Conservation (phyloP, 1,140 invertebrate genomes). For the Lamellibrachia luymesi region DNA sequence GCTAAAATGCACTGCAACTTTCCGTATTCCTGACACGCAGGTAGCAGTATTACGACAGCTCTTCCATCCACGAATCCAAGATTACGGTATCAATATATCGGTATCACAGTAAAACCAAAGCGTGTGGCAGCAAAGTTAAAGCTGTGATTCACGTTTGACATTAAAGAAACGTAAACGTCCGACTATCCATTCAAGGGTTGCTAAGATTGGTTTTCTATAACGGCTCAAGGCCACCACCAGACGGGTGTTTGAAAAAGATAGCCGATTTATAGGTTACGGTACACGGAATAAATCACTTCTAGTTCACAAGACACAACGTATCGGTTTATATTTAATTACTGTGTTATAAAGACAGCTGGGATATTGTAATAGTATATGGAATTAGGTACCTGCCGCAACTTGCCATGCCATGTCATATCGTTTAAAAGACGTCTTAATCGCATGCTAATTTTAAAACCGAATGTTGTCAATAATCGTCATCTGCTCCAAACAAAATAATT, state of each 20-base stretch:
- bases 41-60: background rate
- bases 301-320: too few relatives aligned
- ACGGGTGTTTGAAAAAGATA: too few relatives aligned
- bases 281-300: too few relatives aligned
- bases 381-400: too few relatives aligned
- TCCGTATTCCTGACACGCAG: background rate
- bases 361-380: too few relatives aligned
- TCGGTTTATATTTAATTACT: too few relatives aligned
- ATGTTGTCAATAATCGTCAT: background rate
- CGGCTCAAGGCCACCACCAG: background rate
- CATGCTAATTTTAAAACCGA: too few relatives aligned
- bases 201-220: background rate
- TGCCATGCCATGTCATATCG: too few relatives aligned
- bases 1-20: background rate
- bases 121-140: background rate
- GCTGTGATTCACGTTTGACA: background rate
- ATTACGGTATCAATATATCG: background rate
- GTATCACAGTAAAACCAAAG: background rate
- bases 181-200: background rate
- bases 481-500: background rate
- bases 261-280: too few relatives aligned
- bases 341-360: too few relatives aligned
- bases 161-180: too few relatives aligned
- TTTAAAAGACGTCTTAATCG: too few relatives aligned
- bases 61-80: background rate